Evolutionary conservation across 1,140 invertebrate species (phyloP).

Genomic region (Galleria mellonella): DNA sequence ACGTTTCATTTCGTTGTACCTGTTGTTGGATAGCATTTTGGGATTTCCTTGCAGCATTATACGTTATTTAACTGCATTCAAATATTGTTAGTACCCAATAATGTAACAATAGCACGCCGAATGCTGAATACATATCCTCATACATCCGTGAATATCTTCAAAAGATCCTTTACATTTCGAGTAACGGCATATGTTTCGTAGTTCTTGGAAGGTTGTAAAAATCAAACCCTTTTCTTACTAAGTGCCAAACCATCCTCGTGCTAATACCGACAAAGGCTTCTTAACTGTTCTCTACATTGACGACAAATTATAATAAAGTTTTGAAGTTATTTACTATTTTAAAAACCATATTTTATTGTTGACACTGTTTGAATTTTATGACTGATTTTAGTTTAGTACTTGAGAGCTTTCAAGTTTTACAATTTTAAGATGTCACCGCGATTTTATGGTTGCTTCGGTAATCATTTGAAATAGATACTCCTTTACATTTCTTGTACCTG

Average conservation of each 20-base stretch:
- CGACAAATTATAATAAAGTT: constrained; percentile 46
- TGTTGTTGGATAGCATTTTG: constrained; percentile 2
- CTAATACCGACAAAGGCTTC: constrained; percentile 39
- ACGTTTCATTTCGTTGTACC: too few relatives aligned
- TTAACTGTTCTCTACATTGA: constrained; percentile 31
- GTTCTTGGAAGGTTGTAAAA: constrained; percentile 12
- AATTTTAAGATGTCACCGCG: constrained; percentile 40
- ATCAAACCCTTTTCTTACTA: constrained; percentile 40
- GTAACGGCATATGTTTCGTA: constrained; percentile 3
- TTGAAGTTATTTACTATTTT: constrained; percentile 39
- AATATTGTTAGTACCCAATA: constrained; percentile 6
- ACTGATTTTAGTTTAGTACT: constrained; percentile 28
- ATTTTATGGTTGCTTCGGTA: constrained; percentile 39
- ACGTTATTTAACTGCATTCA: neutral
- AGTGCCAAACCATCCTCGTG: constrained; percentile 41
- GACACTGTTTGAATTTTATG: constrained; percentile 33
- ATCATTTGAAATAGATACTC: constrained; percentile 15
- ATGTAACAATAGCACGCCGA: constrained; percentile 17
- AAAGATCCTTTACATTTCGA: constrained; percentile 19
- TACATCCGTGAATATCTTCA: constrained; percentile 9
- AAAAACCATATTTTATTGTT: constrained; percentile 56
- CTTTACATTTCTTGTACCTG: too few relatives aligned
- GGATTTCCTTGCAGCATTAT: constrained; percentile 10
- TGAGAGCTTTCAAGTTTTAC: constrained; percentile 19
- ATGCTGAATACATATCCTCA: constrained; percentile 15